A percentile compares a stretch with the other conserved stretches of the same genome.
Evolutionary conservation across 2,797 vertebrate species (phyloP).

Genomic region (Scarus forsteni): DNA sequence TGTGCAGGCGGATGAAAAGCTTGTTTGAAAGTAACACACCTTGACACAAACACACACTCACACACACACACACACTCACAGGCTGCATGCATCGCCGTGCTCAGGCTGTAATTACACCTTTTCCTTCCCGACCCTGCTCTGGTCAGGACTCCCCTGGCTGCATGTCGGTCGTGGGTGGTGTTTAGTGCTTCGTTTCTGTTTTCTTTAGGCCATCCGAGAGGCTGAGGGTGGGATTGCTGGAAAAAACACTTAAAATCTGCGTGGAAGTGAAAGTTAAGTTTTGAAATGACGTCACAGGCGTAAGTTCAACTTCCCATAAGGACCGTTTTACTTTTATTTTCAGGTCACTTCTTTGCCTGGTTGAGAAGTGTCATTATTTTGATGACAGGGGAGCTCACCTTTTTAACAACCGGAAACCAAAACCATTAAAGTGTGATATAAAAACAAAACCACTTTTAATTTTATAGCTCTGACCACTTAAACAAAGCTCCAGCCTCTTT

Average conservation of each 20-base stretch:
- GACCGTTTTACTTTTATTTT: not conserved
- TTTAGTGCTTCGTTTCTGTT: constrained; percentile 4
- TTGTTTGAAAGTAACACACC: no score
- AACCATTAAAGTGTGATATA: no score
- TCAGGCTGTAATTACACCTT: constrained; percentile 34
- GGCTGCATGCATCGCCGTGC: not conserved
- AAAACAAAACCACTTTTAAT: no score
- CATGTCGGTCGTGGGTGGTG: constrained; percentile 5
- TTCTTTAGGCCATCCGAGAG: not conserved
- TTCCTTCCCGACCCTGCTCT: constrained; percentile 1
- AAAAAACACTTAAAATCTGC: not conserved
- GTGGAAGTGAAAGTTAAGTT: not conserved
- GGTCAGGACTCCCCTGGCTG: constrained; percentile 12
- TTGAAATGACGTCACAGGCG: not conserved
- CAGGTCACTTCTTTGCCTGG: not conserved
- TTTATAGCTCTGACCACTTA: no score
- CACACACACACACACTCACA: constrained; percentile 2
- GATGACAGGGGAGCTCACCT: not conserved
- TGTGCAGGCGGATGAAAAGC: no score
- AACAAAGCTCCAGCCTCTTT: no score
- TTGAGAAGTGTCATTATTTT: not conserved
- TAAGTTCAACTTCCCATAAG: not conserved
- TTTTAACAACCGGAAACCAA: not conserved
- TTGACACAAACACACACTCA: constrained; percentile 4
- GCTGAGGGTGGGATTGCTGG: not conserved